Percentiles rank a stretch among this genome's conserved stretches.
Conservation (phyloP, 2,113 vertebrate species). For the Jacana jacana region DNA sequence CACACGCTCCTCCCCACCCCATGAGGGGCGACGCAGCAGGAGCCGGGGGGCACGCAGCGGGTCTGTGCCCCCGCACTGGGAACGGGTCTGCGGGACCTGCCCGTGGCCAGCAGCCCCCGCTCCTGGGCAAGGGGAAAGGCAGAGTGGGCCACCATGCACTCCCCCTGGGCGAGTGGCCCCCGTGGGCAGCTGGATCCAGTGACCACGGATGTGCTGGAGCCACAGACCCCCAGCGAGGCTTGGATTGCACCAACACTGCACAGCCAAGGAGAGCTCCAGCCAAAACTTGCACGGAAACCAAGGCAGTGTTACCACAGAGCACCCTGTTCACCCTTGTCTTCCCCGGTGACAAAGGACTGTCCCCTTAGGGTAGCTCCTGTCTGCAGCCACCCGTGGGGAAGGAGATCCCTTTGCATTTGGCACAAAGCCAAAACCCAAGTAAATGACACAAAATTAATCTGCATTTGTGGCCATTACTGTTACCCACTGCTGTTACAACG, state of each 20-base stretch:
- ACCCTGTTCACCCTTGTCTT: accelerated
- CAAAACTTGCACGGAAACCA: accelerated
- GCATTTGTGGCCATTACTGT: not conserved
- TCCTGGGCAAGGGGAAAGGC: not conserved
- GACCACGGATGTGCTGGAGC: accelerated
- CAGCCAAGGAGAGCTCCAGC: not conserved
- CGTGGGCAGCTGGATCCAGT: accelerated
- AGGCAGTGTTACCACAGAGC: accelerated
- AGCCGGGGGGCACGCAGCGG: accelerated
- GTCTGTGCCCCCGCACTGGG: not conserved
- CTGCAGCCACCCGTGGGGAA: not conserved
- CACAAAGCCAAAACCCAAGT: not conserved
- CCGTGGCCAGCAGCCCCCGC: accelerated
- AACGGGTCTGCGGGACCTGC: not conserved
- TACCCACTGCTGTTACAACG: not conserved
- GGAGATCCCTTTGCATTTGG: not conserved
- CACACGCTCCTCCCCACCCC: not conserved
- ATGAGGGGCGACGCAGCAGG: not conserved
- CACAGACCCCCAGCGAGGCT: accelerated
- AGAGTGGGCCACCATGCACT: accelerated
- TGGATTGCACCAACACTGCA: not conserved
- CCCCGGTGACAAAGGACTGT: accelerated
- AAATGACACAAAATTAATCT: not conserved
- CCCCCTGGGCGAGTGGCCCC: accelerated
- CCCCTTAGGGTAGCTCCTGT: not conserved